Evolutionary conservation across 2,888 invertebrate species (phyloP), one percentile per base, ranked within the genome.

Genomic region (Linnaemya vulpina): DNA sequence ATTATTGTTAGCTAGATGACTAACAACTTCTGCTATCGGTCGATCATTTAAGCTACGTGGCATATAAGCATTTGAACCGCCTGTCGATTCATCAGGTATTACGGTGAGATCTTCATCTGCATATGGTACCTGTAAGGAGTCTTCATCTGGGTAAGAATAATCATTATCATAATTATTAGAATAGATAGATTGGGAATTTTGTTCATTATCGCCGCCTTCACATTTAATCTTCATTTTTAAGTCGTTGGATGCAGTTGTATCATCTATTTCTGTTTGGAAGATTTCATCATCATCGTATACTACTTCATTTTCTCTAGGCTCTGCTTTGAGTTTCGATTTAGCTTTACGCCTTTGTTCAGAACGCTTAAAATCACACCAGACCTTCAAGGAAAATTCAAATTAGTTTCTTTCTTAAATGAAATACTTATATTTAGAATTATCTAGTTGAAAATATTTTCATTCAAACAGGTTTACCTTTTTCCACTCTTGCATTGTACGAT

Each of bases 321-420:
- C 43, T 22, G 35, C 7, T 46, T 25, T 20, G 15, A 22, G 17
- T 40, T 55, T 63, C 1, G 63, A 63, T 58, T 76, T 62, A 40
- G 25, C 43, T 11, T 38, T 67, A 11, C 78, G 77, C 38, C 51
- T 78, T 15, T 35, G 82, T 13, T 74, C 68, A 9, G 55, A 40
- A 11, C 85, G 74, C 43, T 75, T 77, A 38, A 70, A 78, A 51
- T 85, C 85, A 40, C 78, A 81, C 85, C 85, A 85, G 43, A 85
- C 85, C 85, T 85, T 43, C 0, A n/a, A 43, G 43, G 30, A 30
- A 78, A 38, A 68, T 17, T 10, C 3, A 11, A 53, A 51, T 0
- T 43, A 20, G 30, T 15, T n/a, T 62, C 3, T 5, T 22, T 40
- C 8, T 35, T 9, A 5, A 49, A n/a, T 35, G 1, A 11, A 65